Base-by-base conservation (phyloP, 2,113 vertebrate species). In the Cyprinodon brontotheroides region DNA sequence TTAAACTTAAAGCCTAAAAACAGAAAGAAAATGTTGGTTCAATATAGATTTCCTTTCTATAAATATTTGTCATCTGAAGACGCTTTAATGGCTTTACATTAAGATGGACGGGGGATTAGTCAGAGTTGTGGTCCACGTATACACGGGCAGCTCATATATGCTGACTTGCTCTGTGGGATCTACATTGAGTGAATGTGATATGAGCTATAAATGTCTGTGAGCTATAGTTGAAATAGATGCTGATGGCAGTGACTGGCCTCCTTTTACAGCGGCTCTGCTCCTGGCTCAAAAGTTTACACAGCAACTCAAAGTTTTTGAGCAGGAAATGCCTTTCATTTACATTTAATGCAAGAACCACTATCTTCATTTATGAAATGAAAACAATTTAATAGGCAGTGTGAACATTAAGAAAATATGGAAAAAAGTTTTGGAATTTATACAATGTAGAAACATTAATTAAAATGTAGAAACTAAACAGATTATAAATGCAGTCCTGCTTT, bases 141-240 rank as follows among this genome's bases (percentile, higher is more conserved):
- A 87, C 79, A 66, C 37, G 43, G 37, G 71, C 29, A 4, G 5
- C 82, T 50, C 62, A 0, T 7, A 79, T 68, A 69, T 75, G 82
- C 83, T 75, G 84, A 82, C 79, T 89, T 78, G 73, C 81, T 81
- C 71, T 80, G 75, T 45, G 77, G 66, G 59, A 75, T 75, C 68
- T 78, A 36, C 81, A 10, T 71, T 73, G 36, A 15, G 12, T 14
- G 74, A 88, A 87, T 53, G 67, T 67, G 88, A 90, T 83, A 73
- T 0, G 78, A 87, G 88, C 83, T 90, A 87, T 86, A 90, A 85
- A 89, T 84, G 86, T 22, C 75, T 75, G 29, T 76, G 81, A 79
- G 72, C 84, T 81, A 61, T 61, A 38, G 63, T 67, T 60, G 68
- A 87, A 84, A 77, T 69, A 29, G 77, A 82, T 39, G 68, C 61